Conservation (phyloP, 2,888 invertebrate genomes). For the Zelleria hepariella region DNA sequence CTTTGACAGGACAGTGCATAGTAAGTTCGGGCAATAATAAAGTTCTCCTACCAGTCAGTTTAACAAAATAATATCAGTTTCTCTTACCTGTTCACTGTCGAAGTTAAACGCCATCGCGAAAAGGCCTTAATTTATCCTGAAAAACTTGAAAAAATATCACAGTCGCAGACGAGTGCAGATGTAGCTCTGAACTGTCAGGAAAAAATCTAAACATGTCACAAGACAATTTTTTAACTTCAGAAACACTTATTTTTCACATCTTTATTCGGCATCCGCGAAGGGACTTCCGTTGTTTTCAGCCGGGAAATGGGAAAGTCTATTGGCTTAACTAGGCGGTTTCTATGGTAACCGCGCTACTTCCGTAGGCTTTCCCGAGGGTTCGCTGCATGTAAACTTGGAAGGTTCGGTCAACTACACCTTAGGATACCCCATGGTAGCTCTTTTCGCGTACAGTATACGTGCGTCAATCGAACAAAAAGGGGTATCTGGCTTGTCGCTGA, state of each 20-base stretch:
- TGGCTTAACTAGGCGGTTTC: slow-evolving; percentile 54
- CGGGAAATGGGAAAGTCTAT: slow-evolving; percentile 47
- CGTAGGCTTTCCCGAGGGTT: background rate
- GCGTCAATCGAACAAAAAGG: no score
- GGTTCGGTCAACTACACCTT: no score
- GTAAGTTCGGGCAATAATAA: no score
- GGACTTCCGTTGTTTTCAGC: slow-evolving; percentile 9
- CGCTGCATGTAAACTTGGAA: background rate
- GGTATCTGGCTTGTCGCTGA: no score
- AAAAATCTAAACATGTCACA: slow-evolving; percentile 20
- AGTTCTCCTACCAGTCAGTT: no score
- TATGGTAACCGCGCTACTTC: slow-evolving; percentile 27
- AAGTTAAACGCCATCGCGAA: slow-evolving; percentile 55
- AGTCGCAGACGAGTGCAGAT: slow-evolving; percentile 10
- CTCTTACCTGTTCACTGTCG: slow-evolving; percentile 59
- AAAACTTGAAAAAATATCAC: slow-evolving; percentile 29
- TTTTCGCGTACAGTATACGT: no score
- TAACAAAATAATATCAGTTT: background rate
- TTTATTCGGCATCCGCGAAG: background rate
- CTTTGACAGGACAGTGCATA: no score
- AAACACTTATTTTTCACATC: background rate
- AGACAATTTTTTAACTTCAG: slow-evolving; percentile 10
- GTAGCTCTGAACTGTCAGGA: background rate
- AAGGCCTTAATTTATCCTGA: slow-evolving; percentile 18
- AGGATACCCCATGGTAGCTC: no score